A percentile compares a stretch with the other conserved stretches of the same genome.
Evolutionary conservation across 2,797 vertebrate species (phyloP).

Genomic region (Sebastes diploproa): DNA sequence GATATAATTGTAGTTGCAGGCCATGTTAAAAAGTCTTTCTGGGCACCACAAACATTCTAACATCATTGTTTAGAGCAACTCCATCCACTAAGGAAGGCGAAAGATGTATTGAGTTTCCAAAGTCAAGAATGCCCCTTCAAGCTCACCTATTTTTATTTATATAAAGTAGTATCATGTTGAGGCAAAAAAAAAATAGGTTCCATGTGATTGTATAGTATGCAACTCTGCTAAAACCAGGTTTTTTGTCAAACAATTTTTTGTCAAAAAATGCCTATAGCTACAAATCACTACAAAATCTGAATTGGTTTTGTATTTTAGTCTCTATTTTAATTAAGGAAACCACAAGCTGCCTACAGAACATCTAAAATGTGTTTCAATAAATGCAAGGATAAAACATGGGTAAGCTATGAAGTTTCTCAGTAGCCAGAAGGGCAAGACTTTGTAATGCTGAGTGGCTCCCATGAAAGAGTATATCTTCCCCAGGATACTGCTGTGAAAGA

Average conservation of each 20-base stretch:
- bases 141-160: neutral
- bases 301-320: neutral
- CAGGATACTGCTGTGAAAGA: conserved; percentile 27
- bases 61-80: neutral
- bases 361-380: neutral
- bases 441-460: conserved; percentile 23
- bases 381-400: neutral
- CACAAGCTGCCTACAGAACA: neutral
- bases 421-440: conserved; percentile 11
- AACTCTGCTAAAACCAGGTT: neutral
- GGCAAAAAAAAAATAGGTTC: neutral
- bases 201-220: neutral
- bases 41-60: neutral
- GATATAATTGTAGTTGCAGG: neutral
- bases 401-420: conserved; percentile 10
- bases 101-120: neutral
- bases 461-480: conserved; percentile 10
- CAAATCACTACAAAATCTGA: neutral
- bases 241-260: neutral
- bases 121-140: neutral
- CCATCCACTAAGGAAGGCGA: neutral
- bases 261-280: no score
- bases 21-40: neutral
- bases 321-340: neutral
- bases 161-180: neutral